Conservation (phyloP, 2,888 invertebrate genomes). For the Stenchaetothrips biformis region DNA sequence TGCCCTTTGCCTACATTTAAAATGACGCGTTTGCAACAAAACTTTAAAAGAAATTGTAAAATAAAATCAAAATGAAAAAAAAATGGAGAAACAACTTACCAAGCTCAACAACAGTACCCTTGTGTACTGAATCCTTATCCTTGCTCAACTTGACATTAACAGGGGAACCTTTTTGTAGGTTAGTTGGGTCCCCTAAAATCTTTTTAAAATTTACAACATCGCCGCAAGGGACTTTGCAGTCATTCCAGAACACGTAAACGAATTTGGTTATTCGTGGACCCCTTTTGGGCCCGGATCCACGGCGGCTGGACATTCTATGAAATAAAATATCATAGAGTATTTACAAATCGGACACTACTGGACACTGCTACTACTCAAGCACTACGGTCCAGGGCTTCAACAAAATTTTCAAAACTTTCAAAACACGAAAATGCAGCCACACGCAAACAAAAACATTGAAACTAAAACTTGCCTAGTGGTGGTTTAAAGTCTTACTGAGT, state of each 20-base stretch:
- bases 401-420: neutral
- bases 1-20: neutral
- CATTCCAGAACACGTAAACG: neutral
- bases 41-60: no score
- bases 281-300: neutral
- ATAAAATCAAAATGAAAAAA: no score
- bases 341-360: no score
- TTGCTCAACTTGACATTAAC: no score
- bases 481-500: neutral
- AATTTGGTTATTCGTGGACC: neutral
- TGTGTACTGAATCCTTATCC: neutral
- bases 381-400: no score
- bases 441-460: no score
- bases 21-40: neutral
- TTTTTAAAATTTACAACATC: neutral
- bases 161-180: no score
- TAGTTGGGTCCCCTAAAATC: neutral
- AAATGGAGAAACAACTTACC: no score
- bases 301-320: neutral
- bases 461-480: no score
- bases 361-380: no score
- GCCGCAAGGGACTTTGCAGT: neutral
- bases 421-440: neutral
- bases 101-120: no score
- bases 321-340: no score